Base-by-base conservation (phyloP, 2,113 vertebrate species). In the Marmota flaviventris region DNA sequence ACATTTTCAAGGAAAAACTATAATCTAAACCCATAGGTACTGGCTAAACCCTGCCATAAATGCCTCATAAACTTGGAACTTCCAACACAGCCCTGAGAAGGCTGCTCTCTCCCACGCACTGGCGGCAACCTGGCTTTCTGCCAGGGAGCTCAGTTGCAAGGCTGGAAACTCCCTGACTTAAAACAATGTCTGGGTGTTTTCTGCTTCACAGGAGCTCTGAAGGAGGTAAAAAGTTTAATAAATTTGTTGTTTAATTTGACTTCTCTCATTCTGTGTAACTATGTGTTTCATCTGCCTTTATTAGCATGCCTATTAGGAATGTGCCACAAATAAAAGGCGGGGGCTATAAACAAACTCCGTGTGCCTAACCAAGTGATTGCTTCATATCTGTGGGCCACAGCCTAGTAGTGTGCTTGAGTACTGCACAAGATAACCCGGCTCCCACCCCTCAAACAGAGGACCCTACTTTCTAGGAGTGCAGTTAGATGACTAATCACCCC, bases 111-210 rank as follows among this genome's bases (percentile, higher is more conserved):
- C 96, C 96, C 96, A 95, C 92, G 9, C 93, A 0, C 76, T 93
- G 92, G 92, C 14, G 24, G 83, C 78, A 48, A 39, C 84, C 83
- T 97, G 97, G 97, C 86, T 37, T 45, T 61, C 25, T 0, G 65
- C 98, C 98, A 96, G 75, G 61, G 93, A 67, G 45, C 32, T 94
- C 48, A 4, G 92, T 95, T 93, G 86, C 87, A 92, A 97, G 51
- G 93, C 79, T 95, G 98, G 97, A 97, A 98, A 98, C 93, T 98
- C 97, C 97, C 98, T 77, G 79, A 92, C 91, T 97, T 91, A 81
- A 94, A 92, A 98, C 97, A 97, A 96, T 82, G 93, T 95, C 94
- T 97, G 95, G 70, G 95, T 96, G 89, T 97, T 97, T 45, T 95
- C 85, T 95, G 83, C 92, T 75, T 96, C 97, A 17, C 25, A 13